phyloP scores from a whole-genome alignment of 2,888 invertebrate species.

The Hydropsyche betteni region DNA sequence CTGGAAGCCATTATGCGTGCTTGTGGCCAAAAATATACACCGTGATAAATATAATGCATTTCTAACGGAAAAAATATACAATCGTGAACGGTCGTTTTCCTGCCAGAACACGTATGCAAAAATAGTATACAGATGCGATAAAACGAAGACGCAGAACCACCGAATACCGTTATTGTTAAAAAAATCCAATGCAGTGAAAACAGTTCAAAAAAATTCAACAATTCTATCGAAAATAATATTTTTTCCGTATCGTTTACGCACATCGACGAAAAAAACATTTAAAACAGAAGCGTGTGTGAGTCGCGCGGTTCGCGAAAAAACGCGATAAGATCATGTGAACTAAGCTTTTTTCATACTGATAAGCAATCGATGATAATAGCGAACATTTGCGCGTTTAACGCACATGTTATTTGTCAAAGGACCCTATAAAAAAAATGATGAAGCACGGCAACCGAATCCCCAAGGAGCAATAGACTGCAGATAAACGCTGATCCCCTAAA shows the following conservation, averaged over 20 bases:
- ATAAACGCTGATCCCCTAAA: conserved; percentile 39
- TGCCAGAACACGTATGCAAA: conserved; percentile 9
- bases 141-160: no score
- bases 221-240: no score
- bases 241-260: no score
- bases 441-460: conserved; percentile 1
- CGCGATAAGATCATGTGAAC: conserved; percentile 9
- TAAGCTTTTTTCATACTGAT: background rate
- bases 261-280: no score
- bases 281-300: background rate
- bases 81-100: background rate
- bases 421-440: background rate
- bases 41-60: conserved; percentile 28
- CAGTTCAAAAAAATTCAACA: background rate
- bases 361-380: conserved; percentile 5
- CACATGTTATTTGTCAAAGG: background rate
- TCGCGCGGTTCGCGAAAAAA: background rate
- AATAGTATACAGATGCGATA: background rate
- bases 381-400: no score
- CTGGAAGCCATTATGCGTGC: conserved; percentile 25
- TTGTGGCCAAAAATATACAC: conserved; percentile 20
- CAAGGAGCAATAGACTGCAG: conserved; percentile 23
- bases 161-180: background rate
- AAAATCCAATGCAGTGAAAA: background rate
- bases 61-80: conserved; percentile 20